Evolutionary conservation across 2,888 invertebrate genomes (phyloP).

Genomic region (Nemapogon koenigi): DNA sequence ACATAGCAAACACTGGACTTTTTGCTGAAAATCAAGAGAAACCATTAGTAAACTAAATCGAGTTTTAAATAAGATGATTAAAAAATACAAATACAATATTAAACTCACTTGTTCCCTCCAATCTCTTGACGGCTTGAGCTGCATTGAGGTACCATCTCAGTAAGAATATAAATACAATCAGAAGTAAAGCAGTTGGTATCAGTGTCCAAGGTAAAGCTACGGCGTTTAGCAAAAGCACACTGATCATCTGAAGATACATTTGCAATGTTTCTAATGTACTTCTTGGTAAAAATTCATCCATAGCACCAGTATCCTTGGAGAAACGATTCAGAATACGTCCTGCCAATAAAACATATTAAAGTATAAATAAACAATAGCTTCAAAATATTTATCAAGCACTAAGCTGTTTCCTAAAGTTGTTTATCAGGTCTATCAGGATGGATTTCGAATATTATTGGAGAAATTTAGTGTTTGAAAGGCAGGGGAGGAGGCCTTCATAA

Average conservation of each 20-base stretch:
- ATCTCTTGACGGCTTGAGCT: slow-evolving; percentile 75
- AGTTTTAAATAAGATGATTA: no score
- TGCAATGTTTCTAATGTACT: slow-evolving; percentile 69
- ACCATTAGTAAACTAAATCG: no score
- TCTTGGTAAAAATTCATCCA: slow-evolving; percentile 77
- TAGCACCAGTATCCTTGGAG: slow-evolving; percentile 82
- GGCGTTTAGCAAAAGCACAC: slow-evolving; percentile 44
- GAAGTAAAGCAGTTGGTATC: slow-evolving; percentile 36
- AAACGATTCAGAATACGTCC: slow-evolving; percentile 77
- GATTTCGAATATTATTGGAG: no score
- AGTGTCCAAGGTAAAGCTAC: slow-evolving; percentile 46
- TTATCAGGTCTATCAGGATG: no score
- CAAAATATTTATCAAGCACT: no score
- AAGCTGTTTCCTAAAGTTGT: no score
- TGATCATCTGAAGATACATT: slow-evolving; percentile 44
- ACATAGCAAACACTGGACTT: slow-evolving; percentile 81
- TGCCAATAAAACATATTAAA: slow-evolving; percentile 18
- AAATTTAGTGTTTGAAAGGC: no score
- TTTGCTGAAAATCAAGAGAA: slow-evolving; percentile 61
- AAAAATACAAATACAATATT: neutral
- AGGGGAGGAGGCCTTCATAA: no score
- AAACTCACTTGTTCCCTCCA: slow-evolving; percentile 72
- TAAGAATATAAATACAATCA: slow-evolving; percentile 67
- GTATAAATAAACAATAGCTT: slow-evolving; percentile 5
- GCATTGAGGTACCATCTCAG: slow-evolving; percentile 74